Conservation (phyloP, 2,113 vertebrate genomes). For the Anas platyrhynchos region DNA sequence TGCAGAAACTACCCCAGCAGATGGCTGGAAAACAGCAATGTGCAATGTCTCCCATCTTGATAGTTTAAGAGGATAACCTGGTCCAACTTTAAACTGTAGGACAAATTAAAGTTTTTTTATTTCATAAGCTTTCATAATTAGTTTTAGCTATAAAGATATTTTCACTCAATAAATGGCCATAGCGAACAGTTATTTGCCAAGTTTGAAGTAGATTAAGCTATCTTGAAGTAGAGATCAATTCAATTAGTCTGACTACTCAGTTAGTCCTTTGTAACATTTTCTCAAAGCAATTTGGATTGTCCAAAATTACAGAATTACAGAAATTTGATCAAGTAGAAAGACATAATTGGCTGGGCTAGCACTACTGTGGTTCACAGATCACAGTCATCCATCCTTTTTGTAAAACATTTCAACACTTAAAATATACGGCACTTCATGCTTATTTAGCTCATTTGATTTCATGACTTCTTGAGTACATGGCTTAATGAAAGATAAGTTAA, state of each 20-base stretch:
- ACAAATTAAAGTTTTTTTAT: background rate
- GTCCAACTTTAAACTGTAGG: background rate
- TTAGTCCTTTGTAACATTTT: background rate
- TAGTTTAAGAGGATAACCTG: background rate
- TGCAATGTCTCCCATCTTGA: background rate
- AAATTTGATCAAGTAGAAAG: background rate
- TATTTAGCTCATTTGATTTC: background rate
- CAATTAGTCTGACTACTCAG: background rate
- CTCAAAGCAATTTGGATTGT: background rate
- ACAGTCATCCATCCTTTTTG: background rate
- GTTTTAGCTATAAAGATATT: background rate
- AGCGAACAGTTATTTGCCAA: background rate
- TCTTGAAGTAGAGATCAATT: background rate
- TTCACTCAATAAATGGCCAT: background rate
- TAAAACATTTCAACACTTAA: background rate
- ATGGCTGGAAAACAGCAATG: background rate
- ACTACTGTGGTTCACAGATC: background rate
- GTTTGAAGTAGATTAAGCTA: background rate
- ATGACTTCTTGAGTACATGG: rapidly evolving
- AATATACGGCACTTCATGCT: background rate
- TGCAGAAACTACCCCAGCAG: background rate
- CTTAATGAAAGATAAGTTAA: background rate
- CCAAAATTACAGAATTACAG: background rate
- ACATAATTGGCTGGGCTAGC: background rate
- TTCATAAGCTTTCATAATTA: background rate